These are phyloP conservation scores for Crotalus tigris DNA, from an alignment of 2,113 vertebrate species.

Conservation along the genomic window DNA sequence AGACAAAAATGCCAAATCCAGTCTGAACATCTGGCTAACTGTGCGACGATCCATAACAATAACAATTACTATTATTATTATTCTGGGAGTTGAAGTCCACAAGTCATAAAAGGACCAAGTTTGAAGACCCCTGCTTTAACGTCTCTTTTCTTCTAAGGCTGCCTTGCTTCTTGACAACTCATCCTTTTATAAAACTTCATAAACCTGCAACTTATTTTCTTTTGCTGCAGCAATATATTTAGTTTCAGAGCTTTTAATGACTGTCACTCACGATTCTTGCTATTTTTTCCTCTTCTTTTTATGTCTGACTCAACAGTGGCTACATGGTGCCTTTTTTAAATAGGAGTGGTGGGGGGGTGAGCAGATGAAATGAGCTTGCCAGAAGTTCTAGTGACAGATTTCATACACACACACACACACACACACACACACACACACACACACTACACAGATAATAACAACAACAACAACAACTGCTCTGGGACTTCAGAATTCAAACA, in stretches of 20 bases:
- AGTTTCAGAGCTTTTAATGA: slow-evolving; percentile 16
- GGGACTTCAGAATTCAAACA: too few relatives aligned
- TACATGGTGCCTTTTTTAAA: not conserved
- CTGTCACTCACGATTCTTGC: slow-evolving; percentile 40
- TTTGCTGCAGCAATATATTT: not conserved
- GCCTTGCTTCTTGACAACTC: not conserved
- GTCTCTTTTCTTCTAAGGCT: not conserved
- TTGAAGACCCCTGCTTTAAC: not conserved
- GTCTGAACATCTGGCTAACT: too few relatives aligned
- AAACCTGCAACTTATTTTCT: not conserved
- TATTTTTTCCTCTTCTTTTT: slow-evolving; percentile 29
- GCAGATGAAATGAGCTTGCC: not conserved
- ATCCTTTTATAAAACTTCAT: not conserved
- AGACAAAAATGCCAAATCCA: too few relatives aligned
- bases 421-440: not conserved
- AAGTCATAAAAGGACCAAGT: too few relatives aligned
- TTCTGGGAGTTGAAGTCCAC: too few relatives aligned
- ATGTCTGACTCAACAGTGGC: slow-evolving; percentile 25
- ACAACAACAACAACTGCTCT: too few relatives aligned
- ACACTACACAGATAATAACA: not conserved
- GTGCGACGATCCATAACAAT: too few relatives aligned
- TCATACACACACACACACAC: not conserved
- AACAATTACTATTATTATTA: too few relatives aligned
- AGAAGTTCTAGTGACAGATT: not conserved
- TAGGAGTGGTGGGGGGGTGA: not conserved